These are phyloP conservation scores for Mimas tiliae DNA, from an alignment of 2,888 invertebrate genomes.

Conservation along the genomic window DNA sequence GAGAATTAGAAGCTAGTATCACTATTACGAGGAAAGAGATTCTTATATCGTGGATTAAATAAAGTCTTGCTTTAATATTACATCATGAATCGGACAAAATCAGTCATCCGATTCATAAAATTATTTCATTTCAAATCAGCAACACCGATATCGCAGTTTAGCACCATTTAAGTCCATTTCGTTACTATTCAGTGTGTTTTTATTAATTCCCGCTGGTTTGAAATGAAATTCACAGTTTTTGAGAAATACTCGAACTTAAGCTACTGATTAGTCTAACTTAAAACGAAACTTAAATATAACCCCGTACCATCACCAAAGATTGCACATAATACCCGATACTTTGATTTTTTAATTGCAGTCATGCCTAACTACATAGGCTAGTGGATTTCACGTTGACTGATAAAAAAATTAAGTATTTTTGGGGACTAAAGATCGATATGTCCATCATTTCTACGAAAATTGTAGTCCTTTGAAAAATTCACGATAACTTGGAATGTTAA, in stretches of 20 bases:
- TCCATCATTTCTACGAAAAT: conserved; percentile 59
- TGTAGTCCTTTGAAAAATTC: conserved; percentile 34
- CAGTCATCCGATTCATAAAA: conserved; percentile 78
- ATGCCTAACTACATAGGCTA: conserved; percentile 66
- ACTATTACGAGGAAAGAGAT: conserved; percentile 82
- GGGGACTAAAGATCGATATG: conserved; percentile 60
- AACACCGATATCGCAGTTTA: conserved; percentile 49
- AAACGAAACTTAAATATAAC: conserved; percentile 66
- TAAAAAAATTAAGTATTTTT: conserved; percentile 81
- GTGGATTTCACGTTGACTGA: conserved; percentile 72
- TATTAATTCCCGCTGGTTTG: conserved; percentile 67
- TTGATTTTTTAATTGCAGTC: conserved; percentile 85
- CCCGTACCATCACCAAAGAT: conserved; percentile 90
- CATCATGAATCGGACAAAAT: conserved; percentile 77
- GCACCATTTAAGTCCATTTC: conserved; percentile 63
- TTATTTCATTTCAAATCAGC: conserved; percentile 80
- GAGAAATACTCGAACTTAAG: conserved; percentile 57
- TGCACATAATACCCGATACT: conserved; percentile 94
- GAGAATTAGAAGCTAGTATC: conserved; percentile 84
- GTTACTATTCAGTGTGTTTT: conserved; percentile 45
- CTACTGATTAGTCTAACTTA: conserved; percentile 62
- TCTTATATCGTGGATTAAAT: conserved; percentile 71
- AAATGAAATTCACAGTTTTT: conserved; percentile 73
- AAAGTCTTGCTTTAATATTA: conserved; percentile 50
- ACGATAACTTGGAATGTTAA: conserved; percentile 54